phyloP scores from a whole-genome alignment of 2,797 vertebrate genomes.

The Falco novaeseelandiae region DNA sequence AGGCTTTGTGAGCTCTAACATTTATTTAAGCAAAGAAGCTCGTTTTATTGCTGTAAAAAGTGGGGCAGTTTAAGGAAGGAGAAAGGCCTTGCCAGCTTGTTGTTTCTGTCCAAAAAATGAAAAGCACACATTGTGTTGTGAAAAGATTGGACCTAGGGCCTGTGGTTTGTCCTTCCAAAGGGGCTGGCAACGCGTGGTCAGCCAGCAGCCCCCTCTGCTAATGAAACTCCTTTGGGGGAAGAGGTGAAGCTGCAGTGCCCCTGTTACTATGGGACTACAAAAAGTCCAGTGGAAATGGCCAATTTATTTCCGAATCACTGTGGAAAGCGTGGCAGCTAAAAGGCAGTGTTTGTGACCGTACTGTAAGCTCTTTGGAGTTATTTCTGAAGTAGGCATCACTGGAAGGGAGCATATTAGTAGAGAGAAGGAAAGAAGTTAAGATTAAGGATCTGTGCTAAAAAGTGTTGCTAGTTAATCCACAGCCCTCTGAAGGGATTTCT shows the following conservation, averaged over 20 bases:
- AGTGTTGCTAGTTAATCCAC: not conserved
- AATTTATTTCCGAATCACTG: not conserved
- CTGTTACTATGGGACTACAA: not conserved
- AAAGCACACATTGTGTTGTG: fast-evolving
- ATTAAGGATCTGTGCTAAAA: not conserved
- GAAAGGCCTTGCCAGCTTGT: not conserved
- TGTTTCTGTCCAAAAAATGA: not conserved
- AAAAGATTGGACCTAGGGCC: not conserved
- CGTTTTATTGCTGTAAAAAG: not conserved
- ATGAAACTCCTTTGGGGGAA: not conserved
- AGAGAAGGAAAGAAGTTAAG: not conserved
- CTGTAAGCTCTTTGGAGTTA: not conserved
- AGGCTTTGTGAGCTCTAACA: not conserved
- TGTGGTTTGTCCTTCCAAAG: not conserved
- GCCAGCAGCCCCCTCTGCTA: not conserved
- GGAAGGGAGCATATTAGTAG: not conserved
- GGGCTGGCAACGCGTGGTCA: not conserved
- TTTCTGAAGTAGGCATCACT: not conserved
- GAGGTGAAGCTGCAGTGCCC: not conserved
- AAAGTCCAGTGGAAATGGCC: not conserved
- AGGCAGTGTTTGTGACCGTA: not conserved
- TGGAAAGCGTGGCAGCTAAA: not conserved
- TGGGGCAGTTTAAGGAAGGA: not conserved
- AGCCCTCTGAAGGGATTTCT: not conserved
- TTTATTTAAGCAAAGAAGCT: constrained; percentile 42